A percentile compares a stretch with the other conserved stretches of the same genome.
These are phyloP conservation scores for Lasioglossum malachurum DNA, from an alignment of 2,888 invertebrate species.

Conservation along the genomic window DNA sequence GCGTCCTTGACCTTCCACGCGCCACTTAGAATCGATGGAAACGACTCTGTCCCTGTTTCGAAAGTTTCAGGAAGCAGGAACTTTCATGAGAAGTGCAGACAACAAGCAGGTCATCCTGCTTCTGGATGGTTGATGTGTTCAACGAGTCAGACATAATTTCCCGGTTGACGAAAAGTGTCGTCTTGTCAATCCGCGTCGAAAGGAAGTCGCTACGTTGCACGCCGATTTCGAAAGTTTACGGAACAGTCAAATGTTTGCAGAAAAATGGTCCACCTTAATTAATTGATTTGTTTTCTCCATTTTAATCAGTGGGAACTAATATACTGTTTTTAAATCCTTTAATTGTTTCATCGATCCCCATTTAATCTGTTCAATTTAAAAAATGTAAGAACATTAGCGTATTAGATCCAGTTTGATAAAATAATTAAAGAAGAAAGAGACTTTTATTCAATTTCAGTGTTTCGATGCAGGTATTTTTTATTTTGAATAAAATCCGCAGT, in stretches of 20 bases:
- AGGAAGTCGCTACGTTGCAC: not conserved
- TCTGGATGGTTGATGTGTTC: not conserved
- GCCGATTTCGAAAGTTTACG: not conserved
- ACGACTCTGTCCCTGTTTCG: slow-evolving; percentile 16
- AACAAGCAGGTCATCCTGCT: slow-evolving; percentile 14
- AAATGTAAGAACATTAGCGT: too few relatives aligned
- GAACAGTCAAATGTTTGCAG: not conserved
- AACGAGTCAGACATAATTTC: slow-evolving; percentile 31
- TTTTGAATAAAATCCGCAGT: too few relatives aligned
- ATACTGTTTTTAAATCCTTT: too few relatives aligned
- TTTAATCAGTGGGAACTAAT: not conserved
- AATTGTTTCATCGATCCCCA: too few relatives aligned
- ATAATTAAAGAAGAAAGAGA: too few relatives aligned
- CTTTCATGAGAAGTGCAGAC: slow-evolving; percentile 9
- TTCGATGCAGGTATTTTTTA: too few relatives aligned
- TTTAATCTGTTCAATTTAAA: too few relatives aligned
- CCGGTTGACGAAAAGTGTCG: slow-evolving; percentile 31
- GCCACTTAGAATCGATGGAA: slow-evolving; percentile 21
- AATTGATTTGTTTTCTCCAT: not conserved
- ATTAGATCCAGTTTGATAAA: too few relatives aligned
- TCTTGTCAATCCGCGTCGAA: slow-evolving; percentile 26
- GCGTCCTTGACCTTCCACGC: slow-evolving; percentile 17
- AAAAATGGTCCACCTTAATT: not conserved
- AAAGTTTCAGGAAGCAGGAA: slow-evolving; percentile 15
- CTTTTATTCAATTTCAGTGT: too few relatives aligned